Conservation (phyloP, 2,888 invertebrate genomes). For the Phengaris alcon region DNA sequence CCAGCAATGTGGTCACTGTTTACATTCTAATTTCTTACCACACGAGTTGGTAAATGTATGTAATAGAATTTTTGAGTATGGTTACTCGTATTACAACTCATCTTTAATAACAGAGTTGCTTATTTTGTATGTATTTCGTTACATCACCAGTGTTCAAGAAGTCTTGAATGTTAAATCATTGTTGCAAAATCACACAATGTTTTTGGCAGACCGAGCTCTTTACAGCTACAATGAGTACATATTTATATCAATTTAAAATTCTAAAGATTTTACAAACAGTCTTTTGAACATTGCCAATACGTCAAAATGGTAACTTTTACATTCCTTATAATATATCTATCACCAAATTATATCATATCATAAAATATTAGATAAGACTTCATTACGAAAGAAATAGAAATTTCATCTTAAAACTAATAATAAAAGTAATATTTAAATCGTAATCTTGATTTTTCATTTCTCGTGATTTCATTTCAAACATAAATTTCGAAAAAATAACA, state of each 20-base stretch:
- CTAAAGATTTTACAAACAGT: constrained; percentile 34
- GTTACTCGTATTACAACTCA: neutral
- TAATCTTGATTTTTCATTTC: constrained; percentile 12
- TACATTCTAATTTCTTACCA: neutral
- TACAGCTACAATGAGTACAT: constrained; percentile 32
- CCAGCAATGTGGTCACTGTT: too few species aligned
- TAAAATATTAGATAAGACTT: constrained; percentile 20
- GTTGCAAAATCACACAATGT: constrained; percentile 35
- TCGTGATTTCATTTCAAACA: constrained; percentile 22
- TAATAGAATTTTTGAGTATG: neutral
- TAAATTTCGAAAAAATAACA: constrained; percentile 31
- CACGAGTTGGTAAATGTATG: neutral
- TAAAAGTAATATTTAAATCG: constrained; percentile 2
- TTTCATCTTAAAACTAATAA: constrained; percentile 28
- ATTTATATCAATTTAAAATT: constrained; percentile 31
- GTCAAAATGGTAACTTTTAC: constrained; percentile 37
- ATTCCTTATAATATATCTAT: constrained; percentile 22
- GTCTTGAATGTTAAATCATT: constrained; percentile 23
- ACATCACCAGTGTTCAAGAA: constrained; percentile 15
- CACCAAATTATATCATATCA: constrained; percentile 15
- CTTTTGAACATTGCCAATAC: constrained; percentile 34
- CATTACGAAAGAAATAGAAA: constrained; percentile 28
- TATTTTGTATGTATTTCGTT: neutral
- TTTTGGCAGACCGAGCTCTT: constrained; percentile 48
- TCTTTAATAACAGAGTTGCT: neutral